phyloP scores from a whole-genome alignment of 2,113 vertebrate genomes.

The Tyrannus savana region DNA sequence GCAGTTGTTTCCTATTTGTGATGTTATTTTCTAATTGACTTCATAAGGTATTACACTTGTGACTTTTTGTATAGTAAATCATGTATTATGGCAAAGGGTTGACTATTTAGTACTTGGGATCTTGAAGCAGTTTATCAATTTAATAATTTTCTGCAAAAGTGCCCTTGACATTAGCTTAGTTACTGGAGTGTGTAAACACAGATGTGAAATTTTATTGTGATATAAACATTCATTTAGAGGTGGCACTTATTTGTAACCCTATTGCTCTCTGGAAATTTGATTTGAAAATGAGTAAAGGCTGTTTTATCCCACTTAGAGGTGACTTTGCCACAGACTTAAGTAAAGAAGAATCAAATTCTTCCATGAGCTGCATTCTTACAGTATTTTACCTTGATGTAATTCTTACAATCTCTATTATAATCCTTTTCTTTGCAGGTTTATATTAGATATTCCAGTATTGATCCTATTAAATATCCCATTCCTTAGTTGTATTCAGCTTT shows the following conservation, averaged over 20 bases:
- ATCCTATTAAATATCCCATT: neutral
- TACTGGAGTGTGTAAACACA: constrained; percentile 63
- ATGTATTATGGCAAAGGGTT: neutral
- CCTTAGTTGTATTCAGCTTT: neutral
- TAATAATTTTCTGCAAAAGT: constrained; percentile 61
- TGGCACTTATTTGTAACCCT: constrained; percentile 32
- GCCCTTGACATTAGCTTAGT: constrained; percentile 60
- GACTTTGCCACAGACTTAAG: neutral
- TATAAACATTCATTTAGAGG: constrained; percentile 38
- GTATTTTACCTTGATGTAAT: neutral
- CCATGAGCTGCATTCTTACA: neutral
- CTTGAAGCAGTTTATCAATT: constrained; percentile 61
- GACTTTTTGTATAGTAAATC: neutral
- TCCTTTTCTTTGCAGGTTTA: neutral
- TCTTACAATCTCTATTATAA: neutral
- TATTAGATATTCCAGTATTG: neutral
- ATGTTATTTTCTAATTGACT: neutral
- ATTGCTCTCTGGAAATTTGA: neutral
- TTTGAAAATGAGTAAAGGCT: neutral
- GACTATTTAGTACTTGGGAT: neutral
- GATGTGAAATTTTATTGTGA: constrained; percentile 61
- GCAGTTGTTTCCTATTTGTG: neutral
- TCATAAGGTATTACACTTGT: neutral
- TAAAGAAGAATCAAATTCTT: neutral
- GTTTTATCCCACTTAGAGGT: neutral